Evolutionary conservation across 2,113 vertebrate species (phyloP), one percentile per base, ranked within the genome.

Genomic region (Morone chrysops): DNA sequence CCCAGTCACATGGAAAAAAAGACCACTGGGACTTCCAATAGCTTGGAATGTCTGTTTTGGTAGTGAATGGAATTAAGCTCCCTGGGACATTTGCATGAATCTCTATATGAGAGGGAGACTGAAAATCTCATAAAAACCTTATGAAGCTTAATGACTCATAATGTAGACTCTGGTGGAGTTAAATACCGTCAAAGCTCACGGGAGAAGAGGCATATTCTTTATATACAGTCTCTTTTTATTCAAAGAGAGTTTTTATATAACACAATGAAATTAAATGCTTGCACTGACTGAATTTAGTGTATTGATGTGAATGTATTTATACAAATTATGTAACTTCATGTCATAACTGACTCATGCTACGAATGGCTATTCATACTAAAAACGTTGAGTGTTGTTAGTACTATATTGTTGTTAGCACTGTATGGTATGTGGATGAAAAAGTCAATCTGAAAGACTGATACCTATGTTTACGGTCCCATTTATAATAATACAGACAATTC

Each of bases 111-210:
- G 61, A 62, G 68, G 71, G 74, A 31, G 31, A 31, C 31, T 31
- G 31, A 59, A 41, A 41, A 73, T 68, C 78, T 92, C 87, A 90
- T 90, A 75, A 92, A 94, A 91, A 81, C 87, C 87, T 92, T 89
- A 89, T 93, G 84, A 89, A 86, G 84, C 75, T 70, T 93, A 91
- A 91, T 91, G 84, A 87, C 62, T 88, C 67, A 86, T 90, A 88
- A 92, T 83, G 78, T 84, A 81, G 81, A 62, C 83, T 83, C 78
- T 68, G 40, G 68, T 66, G 80, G n/a, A 81, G 72, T 75, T 85
- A 86, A 88, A 66, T 80, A 71, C 53, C 4, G 50, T 70, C 57
- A 82, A 67, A 43, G 62, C 83, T 81, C 62, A 62, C 54, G 85
- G 81, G 80, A 80, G 76, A 80, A 53, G 62, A 77, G 66, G 57